Conservation (phyloP, 2,113 vertebrate genomes). For the Tricholaema leucomelas region DNA sequence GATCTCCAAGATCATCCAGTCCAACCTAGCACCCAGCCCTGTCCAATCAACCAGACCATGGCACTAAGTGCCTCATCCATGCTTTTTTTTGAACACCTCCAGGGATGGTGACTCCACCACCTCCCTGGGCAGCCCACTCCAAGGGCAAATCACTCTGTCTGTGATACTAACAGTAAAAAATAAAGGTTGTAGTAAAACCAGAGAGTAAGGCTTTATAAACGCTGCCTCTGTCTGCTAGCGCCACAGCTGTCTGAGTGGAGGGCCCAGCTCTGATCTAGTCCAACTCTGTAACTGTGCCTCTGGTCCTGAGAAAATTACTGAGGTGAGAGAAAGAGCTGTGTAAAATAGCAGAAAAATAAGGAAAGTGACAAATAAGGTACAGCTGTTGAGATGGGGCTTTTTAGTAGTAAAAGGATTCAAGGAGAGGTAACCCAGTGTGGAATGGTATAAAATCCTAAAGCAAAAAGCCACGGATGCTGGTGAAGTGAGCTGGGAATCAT, state of each 20-base stretch:
- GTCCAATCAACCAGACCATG: too few relatives aligned
- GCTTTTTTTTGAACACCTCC: too few relatives aligned
- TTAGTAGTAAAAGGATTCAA: not conserved
- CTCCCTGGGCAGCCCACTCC: too few relatives aligned
- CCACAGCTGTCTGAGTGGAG: not conserved
- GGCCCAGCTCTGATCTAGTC: not conserved
- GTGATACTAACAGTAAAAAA: not conserved
- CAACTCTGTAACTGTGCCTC: not conserved
- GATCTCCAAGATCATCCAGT: too few relatives aligned
- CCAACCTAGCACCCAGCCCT: too few relatives aligned
- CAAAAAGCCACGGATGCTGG: not conserved
- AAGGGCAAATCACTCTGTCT: too few relatives aligned
- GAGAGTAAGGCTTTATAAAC: accelerated
- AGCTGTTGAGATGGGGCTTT: not conserved
- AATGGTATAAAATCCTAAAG: not conserved
- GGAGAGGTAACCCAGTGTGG: not conserved
- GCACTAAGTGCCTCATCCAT: too few relatives aligned
- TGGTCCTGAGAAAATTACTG: not conserved
- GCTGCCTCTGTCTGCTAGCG: not conserved
- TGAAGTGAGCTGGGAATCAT: not conserved
- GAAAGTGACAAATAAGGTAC: not conserved
- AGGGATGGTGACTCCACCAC: too few relatives aligned
- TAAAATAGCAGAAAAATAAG: not conserved
- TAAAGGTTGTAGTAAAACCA: not conserved
- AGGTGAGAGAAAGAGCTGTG: not conserved